Evolutionary conservation across 2,113 vertebrate genomes (phyloP), one percentile per base, ranked within the genome.

Genomic region (Hyaena hyaena): DNA sequence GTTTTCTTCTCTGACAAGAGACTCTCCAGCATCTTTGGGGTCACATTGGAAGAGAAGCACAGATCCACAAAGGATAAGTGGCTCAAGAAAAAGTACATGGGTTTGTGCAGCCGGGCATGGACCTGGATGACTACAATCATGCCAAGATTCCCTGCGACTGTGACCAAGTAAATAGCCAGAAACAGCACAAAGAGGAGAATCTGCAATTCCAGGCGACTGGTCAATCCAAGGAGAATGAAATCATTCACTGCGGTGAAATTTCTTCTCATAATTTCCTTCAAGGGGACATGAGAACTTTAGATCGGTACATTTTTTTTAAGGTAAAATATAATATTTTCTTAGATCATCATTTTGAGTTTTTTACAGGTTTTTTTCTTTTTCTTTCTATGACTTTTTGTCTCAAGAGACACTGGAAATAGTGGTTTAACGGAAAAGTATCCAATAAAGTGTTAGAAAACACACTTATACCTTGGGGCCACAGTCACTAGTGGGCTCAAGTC

Each of bases 21-120:
- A 93, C 97, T 95, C n/a, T 61, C 93, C 1, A 99, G 97, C 88
- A 99, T 98, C 84, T 98, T 98, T 31, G 98, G 98, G 73, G 98
- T 99, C 94, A 99, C 98, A 8, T 95, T 98, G 89, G 98, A 86
- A 6, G 98, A 98, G 50, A 99, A 99, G 14, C 98, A 98, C n/a
- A 99, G 80, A n/a, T 98, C 98, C 28, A 98, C 98, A 0, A 99
- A 21, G 55, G 98, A 98, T 15, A 99, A 97, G 90, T 98, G 98
- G 10, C 98, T 98, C 90, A 99, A 83, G 87, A 99, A 98, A 82
- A 98, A 90, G 96, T 99, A 98, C 98, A 99, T 98, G 63, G 98
- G 98, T 1, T 97, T 97, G n/a, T 99, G 98, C 7, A 99, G 98
- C 4, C 17, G 45, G 28, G 88, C 86, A 15, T 97, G 97, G 93